phyloP scores from a whole-genome alignment of 2,797 vertebrate species.

The Botia kubotai region DNA sequence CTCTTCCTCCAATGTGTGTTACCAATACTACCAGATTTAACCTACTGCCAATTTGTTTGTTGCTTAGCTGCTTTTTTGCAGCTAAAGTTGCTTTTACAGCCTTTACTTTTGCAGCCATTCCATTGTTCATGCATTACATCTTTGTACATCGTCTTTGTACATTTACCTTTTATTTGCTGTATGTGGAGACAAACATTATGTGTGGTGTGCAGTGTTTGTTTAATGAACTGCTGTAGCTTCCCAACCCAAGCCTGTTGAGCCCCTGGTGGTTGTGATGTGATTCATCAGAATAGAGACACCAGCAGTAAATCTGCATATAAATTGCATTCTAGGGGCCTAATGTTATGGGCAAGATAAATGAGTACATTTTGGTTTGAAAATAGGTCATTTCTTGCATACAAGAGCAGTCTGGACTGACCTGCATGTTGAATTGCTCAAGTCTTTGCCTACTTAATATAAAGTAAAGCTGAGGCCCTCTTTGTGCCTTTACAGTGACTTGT shows the following conservation, averaged over 20 bases:
- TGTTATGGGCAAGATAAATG: slow-evolving; percentile 47
- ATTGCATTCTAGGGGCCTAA: slow-evolving; percentile 67
- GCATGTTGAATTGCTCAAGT: slow-evolving; percentile 6
- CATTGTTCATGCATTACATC: not conserved
- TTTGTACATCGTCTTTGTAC: not conserved
- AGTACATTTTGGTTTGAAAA: slow-evolving; percentile 42
- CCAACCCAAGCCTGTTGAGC: slow-evolving; percentile 58
- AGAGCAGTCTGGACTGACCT: slow-evolving; percentile 26
- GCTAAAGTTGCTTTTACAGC: slow-evolving; percentile 1
- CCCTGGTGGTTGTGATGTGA: slow-evolving; percentile 69
- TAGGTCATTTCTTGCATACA: slow-evolving; percentile 47
- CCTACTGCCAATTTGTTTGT: slow-evolving; percentile 13
- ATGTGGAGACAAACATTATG: slow-evolving; percentile 22
- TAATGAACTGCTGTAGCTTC: slow-evolving; percentile 42
- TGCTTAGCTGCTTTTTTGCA: not conserved
- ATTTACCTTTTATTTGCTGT: slow-evolving; percentile 24
- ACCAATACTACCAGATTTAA: slow-evolving; percentile 13
- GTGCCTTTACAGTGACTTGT: not conserved
- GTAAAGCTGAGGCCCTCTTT: not conserved
- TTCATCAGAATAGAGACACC: slow-evolving; percentile 72
- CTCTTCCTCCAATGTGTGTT: slow-evolving; percentile 51
- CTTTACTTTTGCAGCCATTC: slow-evolving; percentile 9
- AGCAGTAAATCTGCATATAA: slow-evolving; percentile 81
- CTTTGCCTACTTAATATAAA: slow-evolving; percentile 5
- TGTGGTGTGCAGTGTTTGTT: slow-evolving; percentile 49